A percentile compares a stretch with the other conserved stretches of the same genome.
Evolutionary conservation across 2,888 invertebrate genomes (phyloP).

Genomic region (Cryptocephalus moraei): DNA sequence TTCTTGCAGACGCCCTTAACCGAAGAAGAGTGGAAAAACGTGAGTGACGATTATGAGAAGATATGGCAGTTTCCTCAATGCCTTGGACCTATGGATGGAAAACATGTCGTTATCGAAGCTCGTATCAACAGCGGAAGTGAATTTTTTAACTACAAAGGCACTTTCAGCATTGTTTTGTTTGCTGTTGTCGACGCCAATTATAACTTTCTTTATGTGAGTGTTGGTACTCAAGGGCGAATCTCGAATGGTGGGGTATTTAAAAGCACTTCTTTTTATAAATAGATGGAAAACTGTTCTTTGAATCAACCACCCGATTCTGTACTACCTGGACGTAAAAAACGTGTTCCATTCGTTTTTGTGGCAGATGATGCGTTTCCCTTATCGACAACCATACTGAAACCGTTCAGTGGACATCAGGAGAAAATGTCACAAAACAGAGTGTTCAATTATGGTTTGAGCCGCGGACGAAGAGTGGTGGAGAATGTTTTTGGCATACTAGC

Average conservation of each 20-base stretch:
- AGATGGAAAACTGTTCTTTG: not conserved
- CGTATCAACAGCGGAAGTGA: not conserved
- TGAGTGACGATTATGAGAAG: not conserved
- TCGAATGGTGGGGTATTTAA: too few species aligned
- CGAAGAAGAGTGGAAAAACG: conserved; percentile 2
- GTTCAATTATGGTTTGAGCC: conserved; percentile 2
- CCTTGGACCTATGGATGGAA: conserved; percentile 2
- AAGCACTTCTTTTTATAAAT: conserved; percentile 3
- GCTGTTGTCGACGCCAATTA: conserved; percentile 2
- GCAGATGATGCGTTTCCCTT: conserved; percentile 4
- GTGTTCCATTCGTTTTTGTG: conserved; percentile 5
- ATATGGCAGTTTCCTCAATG: conserved; percentile 2
- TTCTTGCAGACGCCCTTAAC: conserved; percentile 2
- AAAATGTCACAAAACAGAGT: conserved; percentile 2
- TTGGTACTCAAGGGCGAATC: not conserved
- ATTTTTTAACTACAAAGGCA: too few species aligned
- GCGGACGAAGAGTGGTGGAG: conserved; percentile 3
- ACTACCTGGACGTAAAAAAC: conserved; percentile 1
- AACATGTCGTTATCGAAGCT: not conserved
- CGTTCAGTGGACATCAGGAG: conserved; percentile 2
- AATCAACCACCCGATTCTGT: conserved; percentile 1
- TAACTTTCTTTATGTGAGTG: not conserved
- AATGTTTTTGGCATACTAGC: conserved; percentile 6
- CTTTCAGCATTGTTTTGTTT: too few species aligned
- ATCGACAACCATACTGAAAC: conserved; percentile 4